Evolutionary conservation across 2,888 invertebrate species (phyloP), one percentile per base, ranked within the genome.

Genomic region (Protonemura montana): DNA sequence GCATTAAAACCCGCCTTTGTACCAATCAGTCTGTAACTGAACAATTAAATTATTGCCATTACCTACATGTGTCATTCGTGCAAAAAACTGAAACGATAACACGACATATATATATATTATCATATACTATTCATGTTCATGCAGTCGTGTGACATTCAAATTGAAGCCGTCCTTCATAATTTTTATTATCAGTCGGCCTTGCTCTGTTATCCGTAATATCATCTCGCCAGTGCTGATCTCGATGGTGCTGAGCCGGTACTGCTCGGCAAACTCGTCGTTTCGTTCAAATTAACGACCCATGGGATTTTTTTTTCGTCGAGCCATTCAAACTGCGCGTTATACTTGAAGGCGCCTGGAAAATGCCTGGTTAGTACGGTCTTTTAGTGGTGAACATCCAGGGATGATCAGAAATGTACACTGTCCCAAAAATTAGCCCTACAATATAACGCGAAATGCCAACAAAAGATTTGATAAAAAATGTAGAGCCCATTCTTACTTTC

Each of bases 161-260:
- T 16, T 59, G 59, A 2, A 21, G 59, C 59, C 21, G 59, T 59
- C 59, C 59, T 59, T 59, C 59, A 59, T 13, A 21, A 59, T 59
- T 59, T 59, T 59, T 59, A 59, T 59, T 59, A 59, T 59, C 59
- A 59, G 59, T 13, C 59, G 59, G 59, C 59, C 59, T 59, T 59
- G 59, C 59, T 59, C 59, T 13, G 59, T 59, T 59, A 59, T 59
- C 59, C 59, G 59, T 59, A 59, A 59, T 59, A 59, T 59, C 59
- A 59, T 59, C 59, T 59, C 59, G 59, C 59, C 59, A 59, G 59
- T 59, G 59, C 21, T 59, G 59, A 21, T 59, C 59, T 3, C 59
- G 59, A 2, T 21, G 59, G 59, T 59, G 21, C n/a, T n/a, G n/a
- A n/a, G n/a, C 59, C 59, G 59, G 59, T 21, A 21, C 59, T 21